A percentile compares a stretch with the other conserved stretches of the same genome.
phyloP scores from a whole-genome alignment of 2,797 vertebrate species.

The Enoplosus armatus region DNA sequence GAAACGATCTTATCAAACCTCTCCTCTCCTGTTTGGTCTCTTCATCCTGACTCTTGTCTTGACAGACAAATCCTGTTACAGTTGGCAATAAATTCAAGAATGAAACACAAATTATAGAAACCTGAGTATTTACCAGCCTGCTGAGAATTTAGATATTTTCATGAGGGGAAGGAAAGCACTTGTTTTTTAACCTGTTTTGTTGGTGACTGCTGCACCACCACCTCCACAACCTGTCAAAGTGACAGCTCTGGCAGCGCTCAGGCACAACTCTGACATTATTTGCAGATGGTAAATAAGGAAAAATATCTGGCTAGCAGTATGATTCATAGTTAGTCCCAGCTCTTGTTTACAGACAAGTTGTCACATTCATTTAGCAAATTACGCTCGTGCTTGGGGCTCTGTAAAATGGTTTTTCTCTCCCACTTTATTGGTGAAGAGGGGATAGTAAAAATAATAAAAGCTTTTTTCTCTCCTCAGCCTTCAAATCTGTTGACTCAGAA shows the following conservation, averaged over 20 bases:
- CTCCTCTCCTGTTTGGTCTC: slow-evolving; percentile 43
- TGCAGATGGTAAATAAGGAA: slow-evolving; percentile 72
- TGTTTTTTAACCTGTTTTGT: slow-evolving; percentile 72
- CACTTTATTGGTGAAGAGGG: slow-evolving; percentile 49
- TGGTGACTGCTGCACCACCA: slow-evolving; percentile 66
- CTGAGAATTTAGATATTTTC: slow-evolving; percentile 58
- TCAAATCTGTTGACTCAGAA: slow-evolving; percentile 41
- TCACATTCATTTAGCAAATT: slow-evolving; percentile 80
- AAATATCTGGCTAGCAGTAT: slow-evolving; percentile 62
- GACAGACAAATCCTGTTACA: slow-evolving; percentile 56
- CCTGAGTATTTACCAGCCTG: slow-evolving; percentile 47
- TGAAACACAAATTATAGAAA: slow-evolving; percentile 57
- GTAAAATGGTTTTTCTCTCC: slow-evolving; percentile 54
- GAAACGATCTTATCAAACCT: slow-evolving; percentile 63
- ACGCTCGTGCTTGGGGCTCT: slow-evolving; percentile 52
- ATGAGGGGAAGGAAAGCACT: slow-evolving; percentile 41
- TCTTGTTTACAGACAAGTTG: slow-evolving; percentile 79
- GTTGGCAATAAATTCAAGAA: slow-evolving; percentile 54
- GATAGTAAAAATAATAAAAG: slow-evolving; percentile 47
- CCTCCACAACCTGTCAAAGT: slow-evolving; percentile 75
- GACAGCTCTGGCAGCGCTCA: slow-evolving; percentile 69
- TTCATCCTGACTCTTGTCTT: slow-evolving; percentile 56
- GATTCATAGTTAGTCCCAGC: slow-evolving; percentile 75
- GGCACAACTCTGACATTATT: slow-evolving; percentile 76
- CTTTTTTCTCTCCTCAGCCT: slow-evolving; percentile 1